Conservation (phyloP, 2,888 invertebrate genomes). For the Cheilosia scutellata region DNA sequence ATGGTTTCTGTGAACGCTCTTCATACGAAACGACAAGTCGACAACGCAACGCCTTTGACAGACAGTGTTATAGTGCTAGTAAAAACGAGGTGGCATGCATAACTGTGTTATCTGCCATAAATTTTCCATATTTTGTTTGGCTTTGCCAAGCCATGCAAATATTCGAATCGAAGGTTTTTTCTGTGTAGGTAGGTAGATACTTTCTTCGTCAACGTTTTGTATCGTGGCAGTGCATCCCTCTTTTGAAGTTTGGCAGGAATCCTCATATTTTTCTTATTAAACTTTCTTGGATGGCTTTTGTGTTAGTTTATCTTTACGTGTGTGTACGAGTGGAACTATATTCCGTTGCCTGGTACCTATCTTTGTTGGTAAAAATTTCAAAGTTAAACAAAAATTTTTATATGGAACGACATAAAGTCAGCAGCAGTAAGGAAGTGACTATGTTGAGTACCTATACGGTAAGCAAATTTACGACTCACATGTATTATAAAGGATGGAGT, state of each 20-base stretch:
- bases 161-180: conserved; percentile 28
- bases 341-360: neutral
- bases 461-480: no score
- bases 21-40: conserved; percentile 1
- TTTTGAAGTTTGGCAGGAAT: conserved; percentile 24
- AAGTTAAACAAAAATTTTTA: neutral
- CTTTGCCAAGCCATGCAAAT: conserved; percentile 68
- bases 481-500: no score
- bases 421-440: neutral
- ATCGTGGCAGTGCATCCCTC: conserved; percentile 18
- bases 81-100: conserved; percentile 36
- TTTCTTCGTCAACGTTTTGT: conserved; percentile 18
- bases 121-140: conserved; percentile 69
- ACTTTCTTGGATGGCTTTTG: conserved; percentile 17
- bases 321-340: neutral
- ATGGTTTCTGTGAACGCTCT: neutral
- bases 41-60: conserved; percentile 29
- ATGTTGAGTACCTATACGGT: no score
- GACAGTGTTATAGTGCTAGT: neutral
- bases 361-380: neutral
- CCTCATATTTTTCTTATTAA: conserved; percentile 12
- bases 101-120: conserved; percentile 67
- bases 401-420: neutral
- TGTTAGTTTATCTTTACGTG: neutral
- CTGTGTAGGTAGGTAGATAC: neutral